Evolutionary conservation across 23 tunicate genomes (phyloP), one percentile per base, ranked within the genome.

Genomic region (Corella eumyota): DNA sequence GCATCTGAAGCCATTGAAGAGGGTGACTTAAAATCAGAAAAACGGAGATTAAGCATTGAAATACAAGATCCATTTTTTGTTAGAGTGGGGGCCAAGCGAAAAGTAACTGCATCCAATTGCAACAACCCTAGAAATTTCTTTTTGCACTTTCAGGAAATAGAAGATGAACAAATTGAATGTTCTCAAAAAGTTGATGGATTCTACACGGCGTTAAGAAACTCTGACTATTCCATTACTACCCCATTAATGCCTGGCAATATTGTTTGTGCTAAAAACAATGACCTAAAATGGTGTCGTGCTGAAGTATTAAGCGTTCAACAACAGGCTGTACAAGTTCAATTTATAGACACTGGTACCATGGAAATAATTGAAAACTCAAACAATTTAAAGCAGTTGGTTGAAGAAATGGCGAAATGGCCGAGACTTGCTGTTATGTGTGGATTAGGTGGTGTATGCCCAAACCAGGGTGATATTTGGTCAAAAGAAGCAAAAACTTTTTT

Each of bases 191-290:
- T 82, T 51, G 81, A 82, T 62, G 92, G 81, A 2, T 52, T 50
- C 45, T 82, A 82, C 70, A 82, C 81, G 34, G 92, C 92, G 6
- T 53, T 73, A 65, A 63, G 92, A 15, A 58, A 72, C 36, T 33
- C 66, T 30, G 92, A 82, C 54, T 82, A 82, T 66, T 32, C 52
- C 4, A 65, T 82, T 2, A 21, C 24, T 25, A n/a, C n/a, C n/a
- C 32, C n/a, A 26, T 20, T 82, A 28, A 9, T 29, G 29, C 66
- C 66, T 58, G 81, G 81, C 0, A 70, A 82, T 44, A 48, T 61
- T 4, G 69, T 82, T 2, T 82, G 92, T 45, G 81, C 66, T 7
- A 66, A 68, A 61, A 75, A 77, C 1, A 33, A 27, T 27, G 58
- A 50, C 38, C n/a, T 68, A 60, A 49, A 28, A 34, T 82, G 92